These are phyloP conservation scores for Drymodes brunneopygia DNA, from an alignment of 2,113 vertebrate species.

Conservation along the genomic window DNA sequence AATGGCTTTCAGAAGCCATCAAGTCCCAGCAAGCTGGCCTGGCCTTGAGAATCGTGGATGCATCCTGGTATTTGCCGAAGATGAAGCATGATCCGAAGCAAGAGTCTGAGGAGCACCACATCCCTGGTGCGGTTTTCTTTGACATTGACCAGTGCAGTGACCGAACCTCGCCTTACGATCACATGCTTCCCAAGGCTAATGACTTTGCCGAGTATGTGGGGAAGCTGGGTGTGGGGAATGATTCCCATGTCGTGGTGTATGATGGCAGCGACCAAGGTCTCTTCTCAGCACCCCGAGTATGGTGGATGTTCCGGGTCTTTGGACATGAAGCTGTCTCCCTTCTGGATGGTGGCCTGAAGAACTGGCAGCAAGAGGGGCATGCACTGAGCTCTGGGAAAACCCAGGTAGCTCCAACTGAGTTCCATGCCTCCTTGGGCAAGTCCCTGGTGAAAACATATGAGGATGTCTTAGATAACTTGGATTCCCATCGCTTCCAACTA, in stretches of 20 bases:
- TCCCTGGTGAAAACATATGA: conserved; percentile 82
- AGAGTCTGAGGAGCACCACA: conserved; percentile 83
- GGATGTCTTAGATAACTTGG: conserved; percentile 83
- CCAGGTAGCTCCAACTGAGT: conserved; percentile 62
- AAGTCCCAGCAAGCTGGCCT: conserved; percentile 69
- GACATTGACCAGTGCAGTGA: conserved; percentile 89
- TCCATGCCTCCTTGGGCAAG: conserved; percentile 71
- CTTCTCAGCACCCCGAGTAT: conserved; percentile 86
- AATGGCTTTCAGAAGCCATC: conserved; percentile 86
- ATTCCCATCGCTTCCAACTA: conserved; percentile 74
- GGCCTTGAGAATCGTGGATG: conserved; percentile 81
- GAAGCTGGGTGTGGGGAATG: conserved; percentile 79
- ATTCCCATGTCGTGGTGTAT: conserved; percentile 90
- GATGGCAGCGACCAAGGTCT: conserved; percentile 88
- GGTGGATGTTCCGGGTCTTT: conserved; percentile 97
- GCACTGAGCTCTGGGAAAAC: conserved; percentile 69
- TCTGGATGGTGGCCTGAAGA: conserved; percentile 86
- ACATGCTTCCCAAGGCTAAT: conserved; percentile 81
- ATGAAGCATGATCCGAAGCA: conserved; percentile 73
- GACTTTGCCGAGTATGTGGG: conserved; percentile 82
- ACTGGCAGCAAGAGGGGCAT: conserved; percentile 80
- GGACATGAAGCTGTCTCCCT: conserved; percentile 86
- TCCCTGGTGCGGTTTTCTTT: conserved; percentile 85
- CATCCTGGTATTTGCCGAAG: conserved; percentile 90
- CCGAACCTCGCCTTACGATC: conserved; percentile 78